phyloP scores from a whole-genome alignment of 2,888 invertebrate genomes.

The Ypsolopha scabrella region DNA sequence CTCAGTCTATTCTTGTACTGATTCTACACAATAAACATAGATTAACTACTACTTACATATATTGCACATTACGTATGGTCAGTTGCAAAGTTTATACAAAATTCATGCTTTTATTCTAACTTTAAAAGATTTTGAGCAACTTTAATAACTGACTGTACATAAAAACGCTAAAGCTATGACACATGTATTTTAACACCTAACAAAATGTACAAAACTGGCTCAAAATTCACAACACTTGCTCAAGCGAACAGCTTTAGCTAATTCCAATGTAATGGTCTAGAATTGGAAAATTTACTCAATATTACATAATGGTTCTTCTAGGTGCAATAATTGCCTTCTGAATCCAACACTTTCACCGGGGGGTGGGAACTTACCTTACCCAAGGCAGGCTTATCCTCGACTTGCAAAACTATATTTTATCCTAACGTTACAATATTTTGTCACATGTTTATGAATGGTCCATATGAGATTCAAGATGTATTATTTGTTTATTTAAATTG shows the following conservation, averaged over 20 bases:
- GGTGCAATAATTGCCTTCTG: no score
- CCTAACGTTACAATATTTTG: no score
- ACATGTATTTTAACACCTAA: background rate
- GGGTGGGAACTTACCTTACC: no score
- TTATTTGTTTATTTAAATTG: background rate
- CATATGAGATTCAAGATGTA: background rate
- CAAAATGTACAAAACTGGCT: background rate
- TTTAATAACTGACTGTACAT: background rate
- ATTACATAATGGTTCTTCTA: no score
- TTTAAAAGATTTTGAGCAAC: no score
- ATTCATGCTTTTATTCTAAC: no score
- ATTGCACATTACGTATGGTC: background rate
- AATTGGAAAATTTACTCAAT: no score
- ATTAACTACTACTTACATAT: background rate
- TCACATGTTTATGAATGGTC: background rate
- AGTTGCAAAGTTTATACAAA: background rate
- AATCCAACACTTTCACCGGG: no score
- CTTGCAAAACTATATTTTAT: no score
- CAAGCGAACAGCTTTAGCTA: no score
- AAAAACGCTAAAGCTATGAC: background rate
- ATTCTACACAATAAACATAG: constrained; percentile 2
- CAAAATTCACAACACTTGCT: background rate
- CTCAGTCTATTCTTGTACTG: constrained; percentile 41
- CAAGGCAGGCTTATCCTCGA: no score
- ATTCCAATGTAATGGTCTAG: no score